Percentiles rank a stretch among this genome's conserved stretches.
These are phyloP conservation scores for Eulemur albifrons DNA, from an alignment of 2,797 vertebrate species.

Conservation along the genomic window DNA sequence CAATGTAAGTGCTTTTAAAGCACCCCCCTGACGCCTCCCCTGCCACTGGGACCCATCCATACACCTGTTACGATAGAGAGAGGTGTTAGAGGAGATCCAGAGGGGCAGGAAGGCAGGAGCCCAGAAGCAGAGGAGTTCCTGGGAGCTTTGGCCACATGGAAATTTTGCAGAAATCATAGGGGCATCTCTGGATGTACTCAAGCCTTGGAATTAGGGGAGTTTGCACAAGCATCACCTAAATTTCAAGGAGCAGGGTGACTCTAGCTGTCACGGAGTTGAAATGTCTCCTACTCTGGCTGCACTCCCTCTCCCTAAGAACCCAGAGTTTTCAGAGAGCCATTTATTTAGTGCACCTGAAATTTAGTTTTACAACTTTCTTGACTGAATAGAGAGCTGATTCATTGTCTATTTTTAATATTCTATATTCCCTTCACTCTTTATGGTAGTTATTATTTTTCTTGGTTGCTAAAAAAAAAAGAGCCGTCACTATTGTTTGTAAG, in stretches of 20 bases:
- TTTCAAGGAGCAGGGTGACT: not conserved
- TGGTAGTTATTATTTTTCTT: not conserved
- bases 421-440: not conserved
- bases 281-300: not conserved
- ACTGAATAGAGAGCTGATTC: not conserved
- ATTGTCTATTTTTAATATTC: conserved; percentile 27
- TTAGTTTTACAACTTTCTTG: not conserved
- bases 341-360: not conserved
- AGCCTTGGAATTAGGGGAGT: not conserved
- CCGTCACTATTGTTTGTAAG: not conserved
- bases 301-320: not conserved
- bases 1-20: not conserved
- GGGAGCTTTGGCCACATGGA: not conserved
- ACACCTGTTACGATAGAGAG: not conserved
- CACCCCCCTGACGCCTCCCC: too few species aligned
- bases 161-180: not conserved
- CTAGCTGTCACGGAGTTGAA: not conserved
- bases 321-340: not conserved
- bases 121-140: not conserved
- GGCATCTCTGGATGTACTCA: not conserved
- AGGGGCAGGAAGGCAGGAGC: not conserved
- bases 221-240: not conserved
- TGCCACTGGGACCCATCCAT: not conserved
- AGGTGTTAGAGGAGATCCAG: not conserved
- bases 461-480: not conserved